These are phyloP conservation scores for Carlito syrichta DNA, from an alignment of 2,113 vertebrate species.

Conservation along the genomic window DNA sequence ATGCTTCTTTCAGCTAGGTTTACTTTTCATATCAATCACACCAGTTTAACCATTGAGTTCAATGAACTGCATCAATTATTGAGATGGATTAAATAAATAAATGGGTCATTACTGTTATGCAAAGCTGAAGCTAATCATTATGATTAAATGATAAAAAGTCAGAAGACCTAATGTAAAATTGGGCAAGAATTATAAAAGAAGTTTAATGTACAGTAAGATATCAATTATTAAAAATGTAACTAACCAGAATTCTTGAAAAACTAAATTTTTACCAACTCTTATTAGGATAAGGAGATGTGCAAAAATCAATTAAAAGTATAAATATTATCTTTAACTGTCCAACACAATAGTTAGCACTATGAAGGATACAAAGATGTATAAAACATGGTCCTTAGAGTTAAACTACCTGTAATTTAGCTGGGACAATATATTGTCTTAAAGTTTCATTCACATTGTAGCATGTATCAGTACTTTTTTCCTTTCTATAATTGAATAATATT, in stretches of 20 bases:
- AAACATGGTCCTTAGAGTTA: neutral
- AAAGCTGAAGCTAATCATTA: conserved; percentile 23
- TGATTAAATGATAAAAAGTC: conserved; percentile 45
- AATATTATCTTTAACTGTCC: neutral
- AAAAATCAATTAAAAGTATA: conserved; percentile 30
- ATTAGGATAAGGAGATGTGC: neutral
- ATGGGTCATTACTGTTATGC: conserved; percentile 37
- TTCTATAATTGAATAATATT: neutral
- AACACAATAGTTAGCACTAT: neutral
- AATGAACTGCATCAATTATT: conserved; percentile 34
- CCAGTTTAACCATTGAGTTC: conserved; percentile 7
- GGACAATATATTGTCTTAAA: neutral
- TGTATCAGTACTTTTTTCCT: neutral
- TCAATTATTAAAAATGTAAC: neutral
- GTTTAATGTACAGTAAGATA: neutral
- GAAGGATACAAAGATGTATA: neutral
- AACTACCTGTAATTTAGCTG: neutral
- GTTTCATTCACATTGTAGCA: neutral
- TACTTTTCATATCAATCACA: neutral
- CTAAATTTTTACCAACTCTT: neutral
- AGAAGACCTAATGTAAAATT: conserved; percentile 19
- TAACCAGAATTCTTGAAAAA: conserved; percentile 17
- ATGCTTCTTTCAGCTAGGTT: conserved; percentile 37
- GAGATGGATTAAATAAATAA: conserved; percentile 54
- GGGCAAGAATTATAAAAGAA: conserved; percentile 17